Evolutionary conservation across 1,140 invertebrate species (phyloP).

Genomic region (Drosophila melanica): DNA sequence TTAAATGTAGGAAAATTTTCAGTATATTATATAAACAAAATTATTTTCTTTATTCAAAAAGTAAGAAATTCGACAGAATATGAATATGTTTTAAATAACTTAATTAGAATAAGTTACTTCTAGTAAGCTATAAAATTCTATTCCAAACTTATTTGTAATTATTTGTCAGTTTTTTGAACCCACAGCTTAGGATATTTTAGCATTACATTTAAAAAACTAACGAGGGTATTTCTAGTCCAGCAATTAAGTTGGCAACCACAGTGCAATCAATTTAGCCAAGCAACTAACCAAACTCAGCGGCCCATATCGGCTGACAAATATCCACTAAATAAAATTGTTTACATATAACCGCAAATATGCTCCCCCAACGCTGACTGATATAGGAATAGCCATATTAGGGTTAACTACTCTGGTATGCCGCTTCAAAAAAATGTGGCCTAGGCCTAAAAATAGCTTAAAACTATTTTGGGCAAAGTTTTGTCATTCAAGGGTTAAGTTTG

Average conservation of each 20-base stretch:
- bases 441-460: neutral
- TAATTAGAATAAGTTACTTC: too few species aligned
- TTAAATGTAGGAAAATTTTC: too few species aligned
- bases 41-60: too few species aligned
- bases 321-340: constrained; percentile 21
- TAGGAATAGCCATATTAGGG: neutral
- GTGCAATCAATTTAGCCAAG: neutral
- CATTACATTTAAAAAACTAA: too few species aligned
- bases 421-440: neutral
- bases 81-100: too few species aligned
- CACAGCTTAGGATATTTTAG: too few species aligned
- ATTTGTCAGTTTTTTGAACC: too few species aligned
- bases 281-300: neutral
- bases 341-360: constrained; percentile 15
- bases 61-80: too few species aligned
- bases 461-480: constrained; percentile 2
- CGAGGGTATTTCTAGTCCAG: too few species aligned
- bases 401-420: neutral
- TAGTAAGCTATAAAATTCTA: too few species aligned
- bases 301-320: neutral
- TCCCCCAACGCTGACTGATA: constrained; percentile 2
- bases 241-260: neutral
- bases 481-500: constrained; percentile 9
- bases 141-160: too few species aligned
- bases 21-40: too few species aligned